Conservation (phyloP, 2,797 vertebrate species). For the Sphenopsis melanotis region DNA sequence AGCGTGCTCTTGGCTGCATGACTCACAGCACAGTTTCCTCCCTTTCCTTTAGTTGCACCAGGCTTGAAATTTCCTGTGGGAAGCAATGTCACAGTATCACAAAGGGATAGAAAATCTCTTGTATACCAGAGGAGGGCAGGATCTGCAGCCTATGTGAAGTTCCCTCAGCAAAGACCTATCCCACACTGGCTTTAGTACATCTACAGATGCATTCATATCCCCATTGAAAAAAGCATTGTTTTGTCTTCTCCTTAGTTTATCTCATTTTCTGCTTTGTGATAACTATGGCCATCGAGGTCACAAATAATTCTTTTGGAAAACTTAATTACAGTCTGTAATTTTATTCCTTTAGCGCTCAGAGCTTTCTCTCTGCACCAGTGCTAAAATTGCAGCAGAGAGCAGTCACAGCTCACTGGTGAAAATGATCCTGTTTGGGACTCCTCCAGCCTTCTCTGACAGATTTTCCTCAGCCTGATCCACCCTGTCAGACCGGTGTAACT, state of each 20-base stretch:
- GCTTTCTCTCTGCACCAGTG: neutral
- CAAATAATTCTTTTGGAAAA: neutral
- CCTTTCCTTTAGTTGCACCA: neutral
- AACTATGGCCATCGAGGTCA: neutral
- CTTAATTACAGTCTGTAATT: neutral
- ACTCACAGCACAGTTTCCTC: neutral
- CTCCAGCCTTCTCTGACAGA: neutral
- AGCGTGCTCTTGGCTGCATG: neutral
- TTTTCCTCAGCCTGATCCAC: neutral
- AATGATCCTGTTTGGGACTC: neutral
- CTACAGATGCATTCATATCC: neutral
- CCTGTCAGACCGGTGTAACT: neutral
- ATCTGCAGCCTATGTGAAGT: neutral
- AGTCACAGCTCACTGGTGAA: neutral
- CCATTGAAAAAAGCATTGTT: neutral
- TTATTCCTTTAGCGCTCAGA: neutral
- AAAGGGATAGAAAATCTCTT: neutral
- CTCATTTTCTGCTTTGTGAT: neutral
- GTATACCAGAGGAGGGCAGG: neutral
- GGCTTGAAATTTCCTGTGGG: neutral
- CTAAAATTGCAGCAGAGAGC: constrained; percentile 27
- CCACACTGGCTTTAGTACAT: neutral
- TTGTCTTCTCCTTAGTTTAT: neutral
- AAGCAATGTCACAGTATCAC: neutral
- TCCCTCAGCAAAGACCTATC: neutral